Base-by-base conservation (phyloP, 2,888 invertebrate genomes). In the Blastobasis lacticolella region DNA sequence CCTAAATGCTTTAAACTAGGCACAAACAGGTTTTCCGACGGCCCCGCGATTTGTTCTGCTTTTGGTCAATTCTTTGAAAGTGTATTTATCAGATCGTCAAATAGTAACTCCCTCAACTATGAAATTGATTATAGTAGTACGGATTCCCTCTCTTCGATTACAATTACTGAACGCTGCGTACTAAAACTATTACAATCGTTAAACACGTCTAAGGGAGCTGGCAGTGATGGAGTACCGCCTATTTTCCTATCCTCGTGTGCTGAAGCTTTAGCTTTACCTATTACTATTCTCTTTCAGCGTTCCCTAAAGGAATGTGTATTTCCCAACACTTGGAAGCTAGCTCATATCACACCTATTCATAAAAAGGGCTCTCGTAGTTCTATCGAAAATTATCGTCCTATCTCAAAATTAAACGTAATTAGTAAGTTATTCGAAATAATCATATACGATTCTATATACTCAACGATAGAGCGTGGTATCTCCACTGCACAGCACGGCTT, bases 251-350 rank as follows among this genome's bases (percentile, higher is more conserved):
- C 38, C 2, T 38, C 38, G 4, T 49, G 49, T 45, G 49, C 49
- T 8, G 44, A 49, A 8, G 38, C 38, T 23, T 8, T 49, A 1
- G 23, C 10, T 6, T 23, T 23, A 5, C 49, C 49, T 10, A 23
- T 49, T 36, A 95, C 78, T 45, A 95, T 90, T 4, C 8, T 49
- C 4, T 48, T 49, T 37, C 37, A 47, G 4, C n/a, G 45, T 4
- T 53, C 53, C 36, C 5, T 53, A 6, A 10, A 8, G 10, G 47
- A 49, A 23, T 49, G 47, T 6, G 37, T 49, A 8, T 53, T 53
- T 38, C 53, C 53, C 3, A 10, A 9, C 37, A 23, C 44, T n/a
- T 53, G 53, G 53, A 53, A 52, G n/a, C 38, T 38, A 43, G 51
- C 48, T 7, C 9, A 47, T 8, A 23, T 51, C 6, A n/a, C 48